Evolutionary conservation across 2,797 vertebrate species (phyloP).

Genomic region (Eutrigla gurnardus): DNA sequence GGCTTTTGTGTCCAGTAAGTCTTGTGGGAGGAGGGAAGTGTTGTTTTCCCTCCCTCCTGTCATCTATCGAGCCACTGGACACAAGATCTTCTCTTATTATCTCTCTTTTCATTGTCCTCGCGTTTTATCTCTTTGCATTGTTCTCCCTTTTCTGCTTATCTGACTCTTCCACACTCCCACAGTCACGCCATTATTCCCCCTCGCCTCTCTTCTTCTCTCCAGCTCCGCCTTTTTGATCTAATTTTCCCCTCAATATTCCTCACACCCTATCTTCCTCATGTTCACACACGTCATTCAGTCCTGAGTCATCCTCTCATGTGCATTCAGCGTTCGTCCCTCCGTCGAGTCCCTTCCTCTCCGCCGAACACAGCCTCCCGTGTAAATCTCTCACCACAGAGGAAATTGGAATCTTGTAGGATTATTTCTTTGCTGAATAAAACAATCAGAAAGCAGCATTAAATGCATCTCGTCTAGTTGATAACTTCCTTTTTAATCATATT

Average conservation of each 20-base stretch:
- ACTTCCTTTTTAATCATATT: background rate
- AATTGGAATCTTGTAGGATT: conserved; percentile 46
- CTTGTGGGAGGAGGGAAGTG: background rate
- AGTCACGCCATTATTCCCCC: background rate
- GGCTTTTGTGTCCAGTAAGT: background rate
- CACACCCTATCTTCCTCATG: background rate
- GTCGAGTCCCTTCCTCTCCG: conserved; percentile 11
- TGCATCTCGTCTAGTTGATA: too few relatives aligned
- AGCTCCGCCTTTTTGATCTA: background rate
- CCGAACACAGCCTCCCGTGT: conserved; percentile 40
- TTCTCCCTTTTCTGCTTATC: conserved; percentile 18
- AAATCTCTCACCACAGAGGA: conserved; percentile 49
- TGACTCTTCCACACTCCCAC: conserved; percentile 1
- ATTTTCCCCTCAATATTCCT: background rate
- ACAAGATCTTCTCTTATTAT: conserved; percentile 14
- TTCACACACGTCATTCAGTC: conserved; percentile 25
- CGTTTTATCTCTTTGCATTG: conserved; percentile 1
- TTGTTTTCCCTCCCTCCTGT: background rate
- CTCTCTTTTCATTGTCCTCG: conserved; percentile 4
- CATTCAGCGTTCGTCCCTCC: conserved; percentile 45
- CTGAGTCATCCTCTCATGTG: conserved; percentile 60
- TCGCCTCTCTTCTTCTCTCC: background rate
- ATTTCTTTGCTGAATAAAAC: conserved; percentile 11
- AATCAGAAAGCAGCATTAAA: background rate
- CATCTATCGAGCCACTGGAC: background rate